These are phyloP conservation scores for Xylocopa sonorina DNA, from an alignment of 1,140 invertebrate species.

Conservation along the genomic window DNA sequence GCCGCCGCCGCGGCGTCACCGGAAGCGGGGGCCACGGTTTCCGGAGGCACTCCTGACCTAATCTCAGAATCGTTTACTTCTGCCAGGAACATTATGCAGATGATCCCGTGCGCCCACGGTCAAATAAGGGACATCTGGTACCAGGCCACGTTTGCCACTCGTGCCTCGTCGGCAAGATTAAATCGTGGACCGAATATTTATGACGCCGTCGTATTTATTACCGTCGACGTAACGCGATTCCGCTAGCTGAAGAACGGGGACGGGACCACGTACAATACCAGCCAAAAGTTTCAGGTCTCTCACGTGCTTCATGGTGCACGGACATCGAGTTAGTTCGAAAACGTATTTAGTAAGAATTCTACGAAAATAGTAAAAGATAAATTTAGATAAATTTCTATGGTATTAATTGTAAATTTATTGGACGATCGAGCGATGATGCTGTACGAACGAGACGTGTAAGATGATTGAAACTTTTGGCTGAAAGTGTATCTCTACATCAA, in stretches of 20 bases:
- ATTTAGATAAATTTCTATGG: no score
- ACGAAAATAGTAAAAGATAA: no score
- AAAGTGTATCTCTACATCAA: not conserved
- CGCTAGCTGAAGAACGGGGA: not conserved
- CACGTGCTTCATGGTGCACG: no score
- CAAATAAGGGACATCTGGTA: slow-evolving; percentile 48
- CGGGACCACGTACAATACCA: not conserved
- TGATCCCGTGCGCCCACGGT: slow-evolving; percentile 43
- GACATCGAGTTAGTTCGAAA: no score
- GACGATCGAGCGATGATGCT: no score
- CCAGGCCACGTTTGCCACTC: slow-evolving; percentile 33
- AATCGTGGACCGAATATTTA: slow-evolving; percentile 63
- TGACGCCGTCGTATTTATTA: slow-evolving; percentile 44
- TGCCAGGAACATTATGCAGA: slow-evolving; percentile 48
- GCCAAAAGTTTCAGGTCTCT: no score
- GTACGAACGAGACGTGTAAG: no score
- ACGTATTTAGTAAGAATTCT: no score
- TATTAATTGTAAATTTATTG: no score
- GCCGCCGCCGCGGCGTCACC: not conserved
- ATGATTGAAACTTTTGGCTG: no score
- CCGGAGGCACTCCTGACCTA: slow-evolving; percentile 45
- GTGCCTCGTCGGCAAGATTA: slow-evolving; percentile 56
- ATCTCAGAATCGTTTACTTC: slow-evolving; percentile 50
- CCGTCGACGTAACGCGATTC: slow-evolving; percentile 28
- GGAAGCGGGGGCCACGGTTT: not conserved